Base-by-base conservation (phyloP, 2,888 invertebrate genomes). In the Elaeidobius kamerunicus region DNA sequence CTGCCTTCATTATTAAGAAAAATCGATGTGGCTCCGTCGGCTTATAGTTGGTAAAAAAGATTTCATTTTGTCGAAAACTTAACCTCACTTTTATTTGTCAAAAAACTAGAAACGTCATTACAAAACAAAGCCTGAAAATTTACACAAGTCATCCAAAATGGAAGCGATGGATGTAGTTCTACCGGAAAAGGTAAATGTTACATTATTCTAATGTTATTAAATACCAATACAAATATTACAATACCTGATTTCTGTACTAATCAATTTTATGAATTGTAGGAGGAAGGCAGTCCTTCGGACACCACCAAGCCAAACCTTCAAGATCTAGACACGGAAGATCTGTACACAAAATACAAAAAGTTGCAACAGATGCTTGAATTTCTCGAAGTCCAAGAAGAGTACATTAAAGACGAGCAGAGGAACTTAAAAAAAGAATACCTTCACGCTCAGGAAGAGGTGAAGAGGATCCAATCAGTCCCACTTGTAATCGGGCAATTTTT, bases 401-500 rank as follows among this genome's bases (percentile, higher is more conserved):
- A 99, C 71, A 97, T 99, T 48, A 99, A 99, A 75, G 96, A 98
- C 81, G 99, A 99, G 75, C 98, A 97, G 71, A 84, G 97, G 49
- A 99, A 99, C 74, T 76, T 99, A 48, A 98, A 98, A 72, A 99
- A 99, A 67, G 99, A 99, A 73, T 96, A 98, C 73, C 78, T 99
- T 1, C 99, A 99, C 75, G 99, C 99, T 1, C 98, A 99, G 69
- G 91, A 92, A 69, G 91, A 94, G 77, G 98, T 99, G 1, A 99
- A 99, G 72, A 84, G 98, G 35, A 99, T 99, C 67, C 98, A 99
- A 71, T 97, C 97, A 57, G 99, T 99, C 16, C 99, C 99, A 1
- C 78, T 99, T 46, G 98, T 99, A 1, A 99, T 99, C 70, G 99
- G 99, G 1, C 99, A 99, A 74, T 99, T 99, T 73, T 78, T 99